Conservation (phyloP, 2,113 vertebrate genomes). For the Otus sunia region DNA sequence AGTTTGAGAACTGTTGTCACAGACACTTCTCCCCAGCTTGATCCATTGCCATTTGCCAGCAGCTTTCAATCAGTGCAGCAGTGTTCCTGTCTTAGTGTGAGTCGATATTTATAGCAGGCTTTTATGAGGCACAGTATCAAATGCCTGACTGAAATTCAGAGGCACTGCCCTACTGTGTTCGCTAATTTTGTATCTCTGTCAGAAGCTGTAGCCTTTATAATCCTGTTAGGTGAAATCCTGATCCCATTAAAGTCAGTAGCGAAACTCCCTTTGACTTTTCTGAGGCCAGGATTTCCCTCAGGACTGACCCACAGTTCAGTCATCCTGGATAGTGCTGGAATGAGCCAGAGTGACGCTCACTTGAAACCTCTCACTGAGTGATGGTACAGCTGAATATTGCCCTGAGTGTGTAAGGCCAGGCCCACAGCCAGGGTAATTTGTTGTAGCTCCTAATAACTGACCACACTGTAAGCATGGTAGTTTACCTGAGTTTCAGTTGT, state of each 20-base stretch:
- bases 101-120: constrained; percentile 52
- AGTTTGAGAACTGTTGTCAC: constrained; percentile 62
- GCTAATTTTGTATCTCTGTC: constrained; percentile 43
- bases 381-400: neutral
- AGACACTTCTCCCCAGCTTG: constrained; percentile 41
- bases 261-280: neutral
- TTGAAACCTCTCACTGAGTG: neutral
- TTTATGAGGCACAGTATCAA: constrained; percentile 54
- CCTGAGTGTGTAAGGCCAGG: neutral
- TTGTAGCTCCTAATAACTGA: neutral
- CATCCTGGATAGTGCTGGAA: neutral
- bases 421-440: neutral
- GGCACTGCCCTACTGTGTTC: constrained; percentile 10
- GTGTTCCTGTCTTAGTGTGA: constrained; percentile 55
- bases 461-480: neutral
- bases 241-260: neutral
- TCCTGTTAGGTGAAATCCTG: constrained; percentile 32
- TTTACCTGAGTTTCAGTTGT: neutral
- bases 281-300: neutral
- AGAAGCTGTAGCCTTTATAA: constrained; percentile 9
- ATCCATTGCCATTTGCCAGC: constrained; percentile 65
- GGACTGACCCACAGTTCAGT: neutral
- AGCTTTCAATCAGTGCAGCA: constrained; percentile 64
- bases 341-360: neutral
- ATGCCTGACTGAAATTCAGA: constrained; percentile 56